Conservation (phyloP, 2,888 invertebrate genomes). For the Azorinus chamasolen region DNA sequence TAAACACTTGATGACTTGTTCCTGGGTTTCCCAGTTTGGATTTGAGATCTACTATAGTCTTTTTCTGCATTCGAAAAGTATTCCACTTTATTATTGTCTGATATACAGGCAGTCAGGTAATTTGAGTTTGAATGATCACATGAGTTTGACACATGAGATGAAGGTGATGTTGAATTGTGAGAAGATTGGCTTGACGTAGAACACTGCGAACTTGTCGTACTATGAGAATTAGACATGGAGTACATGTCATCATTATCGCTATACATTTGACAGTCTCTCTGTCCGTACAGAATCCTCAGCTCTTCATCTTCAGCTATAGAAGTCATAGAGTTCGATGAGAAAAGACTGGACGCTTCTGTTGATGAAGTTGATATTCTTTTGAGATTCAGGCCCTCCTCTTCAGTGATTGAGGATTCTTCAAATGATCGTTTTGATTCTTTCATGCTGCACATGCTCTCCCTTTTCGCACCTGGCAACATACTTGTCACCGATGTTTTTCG, state of each 20-base stretch:
- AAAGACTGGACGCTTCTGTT: conserved; percentile 69
- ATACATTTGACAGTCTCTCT: conserved; percentile 54
- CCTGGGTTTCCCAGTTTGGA: neutral
- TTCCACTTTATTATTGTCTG: conserved; percentile 65
- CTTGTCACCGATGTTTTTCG: conserved; percentile 54
- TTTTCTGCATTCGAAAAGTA: conserved; percentile 34
- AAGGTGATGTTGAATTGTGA: conserved; percentile 49
- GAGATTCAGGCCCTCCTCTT: conserved; percentile 65
- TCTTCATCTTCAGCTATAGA: conserved; percentile 70
- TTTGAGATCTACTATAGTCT: conserved; percentile 11
- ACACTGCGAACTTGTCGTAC: conserved; percentile 53
- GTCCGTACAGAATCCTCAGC: conserved; percentile 44
- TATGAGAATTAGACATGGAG: conserved; percentile 55
- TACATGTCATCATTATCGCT: conserved; percentile 61
- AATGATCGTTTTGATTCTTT: conserved; percentile 65
- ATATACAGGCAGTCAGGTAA: conserved; percentile 51
- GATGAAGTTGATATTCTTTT: conserved; percentile 71
- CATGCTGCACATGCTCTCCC: conserved; percentile 65
- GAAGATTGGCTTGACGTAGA: conserved; percentile 54
- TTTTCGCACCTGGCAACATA: conserved; percentile 65
- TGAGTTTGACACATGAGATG: conserved; percentile 19
- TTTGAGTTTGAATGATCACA: conserved; percentile 44
- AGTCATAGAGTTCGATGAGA: conserved; percentile 70
- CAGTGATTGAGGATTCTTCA: conserved; percentile 58
- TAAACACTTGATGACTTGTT: conserved; percentile 25